These are phyloP conservation scores for Morpho deidamia DNA, from an alignment of 2,888 invertebrate genomes.

Conservation along the genomic window DNA sequence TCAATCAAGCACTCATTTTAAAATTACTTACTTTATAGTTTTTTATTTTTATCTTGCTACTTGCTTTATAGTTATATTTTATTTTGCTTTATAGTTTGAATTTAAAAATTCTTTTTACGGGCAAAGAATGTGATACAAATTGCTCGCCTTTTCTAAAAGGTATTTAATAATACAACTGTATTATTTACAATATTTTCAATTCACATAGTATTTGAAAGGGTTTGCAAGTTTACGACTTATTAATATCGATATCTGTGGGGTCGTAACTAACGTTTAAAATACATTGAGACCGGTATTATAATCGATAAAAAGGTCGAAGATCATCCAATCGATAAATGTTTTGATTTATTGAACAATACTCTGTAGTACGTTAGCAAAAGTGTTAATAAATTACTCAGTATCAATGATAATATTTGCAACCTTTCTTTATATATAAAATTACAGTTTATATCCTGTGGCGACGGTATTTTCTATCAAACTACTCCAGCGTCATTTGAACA, in stretches of 20 bases:
- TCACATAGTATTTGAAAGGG: conserved; percentile 15
- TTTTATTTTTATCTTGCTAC: too few species aligned
- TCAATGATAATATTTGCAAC: too few species aligned
- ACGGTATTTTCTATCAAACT: too few species aligned
- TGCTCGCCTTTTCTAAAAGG: conserved; percentile 1
- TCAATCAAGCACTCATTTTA: too few species aligned
- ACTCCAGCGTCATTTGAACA: too few species aligned
- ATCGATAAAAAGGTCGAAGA: not conserved
- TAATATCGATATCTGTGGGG: conserved; percentile 35
- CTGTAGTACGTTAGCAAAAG: not conserved
- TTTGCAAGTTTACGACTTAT: conserved; percentile 30
- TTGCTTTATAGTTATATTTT: too few species aligned
- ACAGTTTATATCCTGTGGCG: too few species aligned
- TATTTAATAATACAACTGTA: not conserved
- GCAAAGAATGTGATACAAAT: not conserved
- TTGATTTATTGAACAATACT: conserved; percentile 14
- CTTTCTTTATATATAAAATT: too few species aligned
- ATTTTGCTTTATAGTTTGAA: too few species aligned
- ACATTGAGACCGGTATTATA: conserved; percentile 1
- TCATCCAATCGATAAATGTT: conserved; percentile 4
- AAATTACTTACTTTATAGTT: too few species aligned
- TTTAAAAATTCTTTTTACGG: too few species aligned
- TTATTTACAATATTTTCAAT: conserved; percentile 1
- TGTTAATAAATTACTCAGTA: too few species aligned
- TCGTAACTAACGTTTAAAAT: conserved; percentile 32